These are phyloP conservation scores for Anguilla marmorata DNA, from an alignment of 2,797 vertebrate species.

Conservation along the genomic window DNA sequence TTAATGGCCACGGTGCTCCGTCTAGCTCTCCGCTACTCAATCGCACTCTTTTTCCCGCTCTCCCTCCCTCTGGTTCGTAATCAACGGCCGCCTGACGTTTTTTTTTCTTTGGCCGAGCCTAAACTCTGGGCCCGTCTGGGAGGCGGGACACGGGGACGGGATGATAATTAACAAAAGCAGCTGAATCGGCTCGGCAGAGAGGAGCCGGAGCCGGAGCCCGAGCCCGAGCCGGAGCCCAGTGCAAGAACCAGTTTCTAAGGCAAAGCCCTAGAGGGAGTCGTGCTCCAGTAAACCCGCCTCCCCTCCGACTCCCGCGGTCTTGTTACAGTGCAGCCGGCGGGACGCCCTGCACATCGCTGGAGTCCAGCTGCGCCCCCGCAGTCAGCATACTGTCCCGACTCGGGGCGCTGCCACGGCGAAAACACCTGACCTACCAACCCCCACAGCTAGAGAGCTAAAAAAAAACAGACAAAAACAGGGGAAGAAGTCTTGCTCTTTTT, in stretches of 20 bases:
- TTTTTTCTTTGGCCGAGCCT: conserved; percentile 34
- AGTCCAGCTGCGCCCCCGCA: conserved; percentile 64
- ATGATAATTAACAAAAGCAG: conserved; percentile 59
- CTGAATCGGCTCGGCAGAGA: conserved; percentile 51
- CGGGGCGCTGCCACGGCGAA: conserved; percentile 54
- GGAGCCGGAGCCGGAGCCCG: conserved; percentile 16
- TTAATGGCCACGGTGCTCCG: conserved; percentile 21
- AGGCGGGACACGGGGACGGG: conserved; percentile 40
- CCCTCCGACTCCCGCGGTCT: conserved; percentile 69
- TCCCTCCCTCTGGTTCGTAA: conserved; percentile 35
- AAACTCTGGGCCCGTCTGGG: conserved; percentile 48
- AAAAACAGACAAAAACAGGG: conserved; percentile 22
- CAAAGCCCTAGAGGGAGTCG: conserved; percentile 78
- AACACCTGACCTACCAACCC: conserved; percentile 63
- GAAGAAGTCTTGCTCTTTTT: conserved; percentile 42
- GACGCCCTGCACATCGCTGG: conserved; percentile 61
- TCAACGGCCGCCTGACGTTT: conserved; percentile 50
- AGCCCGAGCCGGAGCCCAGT: conserved; percentile 14
- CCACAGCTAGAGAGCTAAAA: conserved; percentile 55
- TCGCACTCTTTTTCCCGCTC: conserved; percentile 10
- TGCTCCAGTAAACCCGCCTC: conserved; percentile 78
- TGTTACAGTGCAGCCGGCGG: conserved; percentile 74
- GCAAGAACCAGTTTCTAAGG: conserved; percentile 74
- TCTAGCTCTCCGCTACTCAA: background rate
- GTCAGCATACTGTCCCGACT: conserved; percentile 64